Percentiles rank a stretch among this genome's conserved stretches.
Evolutionary conservation across 2,797 vertebrate genomes (phyloP).

Genomic region (Liasis olivaceus): DNA sequence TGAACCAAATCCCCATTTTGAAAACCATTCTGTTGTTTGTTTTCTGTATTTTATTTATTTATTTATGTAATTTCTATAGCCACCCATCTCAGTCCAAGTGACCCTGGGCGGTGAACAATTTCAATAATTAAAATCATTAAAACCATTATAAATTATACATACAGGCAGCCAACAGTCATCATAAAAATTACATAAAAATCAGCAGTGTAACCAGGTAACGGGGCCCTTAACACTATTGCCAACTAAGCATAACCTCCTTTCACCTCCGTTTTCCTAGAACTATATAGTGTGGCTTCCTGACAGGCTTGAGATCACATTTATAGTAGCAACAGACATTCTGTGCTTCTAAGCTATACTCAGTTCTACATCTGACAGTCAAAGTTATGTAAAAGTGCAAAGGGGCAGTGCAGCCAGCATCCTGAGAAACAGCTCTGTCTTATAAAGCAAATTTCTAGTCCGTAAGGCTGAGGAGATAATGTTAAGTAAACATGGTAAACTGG

Average conservation of each 20-base stretch:
- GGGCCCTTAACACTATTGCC: too few species aligned
- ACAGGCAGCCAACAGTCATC: too few species aligned
- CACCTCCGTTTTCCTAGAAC: neutral
- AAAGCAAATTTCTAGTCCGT: neutral
- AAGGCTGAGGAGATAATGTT: neutral
- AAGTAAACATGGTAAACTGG: neutral
- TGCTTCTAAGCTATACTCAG: neutral
- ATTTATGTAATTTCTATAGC: too few species aligned
- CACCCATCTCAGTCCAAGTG: too few species aligned
- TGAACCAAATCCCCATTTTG: neutral
- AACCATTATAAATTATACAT: too few species aligned
- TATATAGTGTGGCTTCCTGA: neutral
- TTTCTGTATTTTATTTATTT: neutral
- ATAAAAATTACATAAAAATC: too few species aligned
- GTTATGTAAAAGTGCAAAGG: neutral
- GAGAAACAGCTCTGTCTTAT: neutral
- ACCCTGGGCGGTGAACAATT: too few species aligned
- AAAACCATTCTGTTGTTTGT: neutral
- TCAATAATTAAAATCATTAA: too few species aligned
- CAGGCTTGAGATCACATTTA: neutral
- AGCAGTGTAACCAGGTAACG: too few species aligned
- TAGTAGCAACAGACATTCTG: neutral
- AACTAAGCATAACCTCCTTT: too few species aligned
- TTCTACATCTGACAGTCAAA: neutral
- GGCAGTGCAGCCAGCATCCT: neutral